These are phyloP conservation scores for Gopherus flavomarginatus DNA, from an alignment of 2,113 vertebrate species.

Conservation along the genomic window DNA sequence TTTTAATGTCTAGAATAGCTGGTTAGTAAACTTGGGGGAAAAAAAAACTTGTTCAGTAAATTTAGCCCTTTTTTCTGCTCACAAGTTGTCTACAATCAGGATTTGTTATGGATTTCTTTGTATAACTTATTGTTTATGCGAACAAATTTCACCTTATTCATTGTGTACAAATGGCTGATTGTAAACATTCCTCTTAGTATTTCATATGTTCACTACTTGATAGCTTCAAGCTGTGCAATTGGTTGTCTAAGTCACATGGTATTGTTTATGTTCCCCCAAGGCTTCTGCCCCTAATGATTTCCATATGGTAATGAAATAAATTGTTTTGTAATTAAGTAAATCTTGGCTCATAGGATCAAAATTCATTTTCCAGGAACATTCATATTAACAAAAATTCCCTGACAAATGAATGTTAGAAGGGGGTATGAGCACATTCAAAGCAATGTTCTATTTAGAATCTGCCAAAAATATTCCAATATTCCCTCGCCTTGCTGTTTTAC, in stretches of 20 bases:
- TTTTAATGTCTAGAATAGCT: neutral
- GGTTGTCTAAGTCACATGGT: conserved; percentile 64
- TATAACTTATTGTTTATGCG: conserved; percentile 56
- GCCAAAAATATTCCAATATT: neutral
- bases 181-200: conserved; percentile 56
- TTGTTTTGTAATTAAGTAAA: conserved; percentile 67
- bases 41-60: conserved; percentile 3
- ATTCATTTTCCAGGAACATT: conserved; percentile 67
- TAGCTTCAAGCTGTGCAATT: conserved; percentile 68
- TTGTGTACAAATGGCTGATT: conserved; percentile 65
- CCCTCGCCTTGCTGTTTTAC: neutral
- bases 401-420: conserved; percentile 54
- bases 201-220: conserved; percentile 60
- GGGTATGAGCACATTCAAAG: neutral
- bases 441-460: conserved; percentile 15
- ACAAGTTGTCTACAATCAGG: conserved; percentile 41
- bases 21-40: neutral
- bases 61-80: conserved; percentile 36
- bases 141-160: conserved; percentile 64
- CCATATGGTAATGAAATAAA: conserved; percentile 49
- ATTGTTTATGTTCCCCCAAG: conserved; percentile 67
- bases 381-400: conserved; percentile 58
- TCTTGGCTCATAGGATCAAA: conserved; percentile 51
- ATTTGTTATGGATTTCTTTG: conserved; percentile 48
- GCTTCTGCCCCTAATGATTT: conserved; percentile 69